A percentile compares a stretch with the other conserved stretches of the same genome.
Evolutionary conservation across 2,888 invertebrate genomes (phyloP).

Genomic region (Stenotaenia linearis): DNA sequence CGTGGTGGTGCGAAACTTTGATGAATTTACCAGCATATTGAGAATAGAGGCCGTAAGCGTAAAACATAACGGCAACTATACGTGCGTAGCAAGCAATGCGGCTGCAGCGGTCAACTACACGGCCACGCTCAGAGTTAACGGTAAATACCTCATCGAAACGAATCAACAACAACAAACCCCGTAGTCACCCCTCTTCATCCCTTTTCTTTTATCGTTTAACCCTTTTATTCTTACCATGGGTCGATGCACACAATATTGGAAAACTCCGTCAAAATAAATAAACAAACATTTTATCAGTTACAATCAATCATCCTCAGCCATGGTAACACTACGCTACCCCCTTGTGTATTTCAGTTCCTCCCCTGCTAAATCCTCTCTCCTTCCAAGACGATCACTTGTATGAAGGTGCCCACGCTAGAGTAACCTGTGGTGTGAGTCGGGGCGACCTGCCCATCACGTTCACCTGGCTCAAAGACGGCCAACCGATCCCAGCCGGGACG

Average conservation of each 20-base stretch:
- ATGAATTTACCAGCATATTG: constrained; percentile 30
- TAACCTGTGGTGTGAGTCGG: constrained; percentile 34
- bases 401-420: constrained; percentile 36
- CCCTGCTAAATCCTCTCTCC: constrained; percentile 34
- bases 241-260: neutral
- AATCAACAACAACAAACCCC: neutral
- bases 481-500: constrained; percentile 12
- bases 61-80: constrained; percentile 49
- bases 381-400: constrained; percentile 36
- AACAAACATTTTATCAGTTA: no score
- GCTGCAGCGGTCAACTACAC: constrained; percentile 68
- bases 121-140: constrained; percentile 68
- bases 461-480: constrained; percentile 35
- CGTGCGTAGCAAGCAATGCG: constrained; percentile 65
- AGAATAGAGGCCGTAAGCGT: constrained; percentile 33
- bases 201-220: neutral
- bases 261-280: neutral
- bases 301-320: neutral
- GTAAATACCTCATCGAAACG: constrained; percentile 49
- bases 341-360: constrained; percentile 34
- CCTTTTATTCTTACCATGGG: neutral
- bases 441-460: constrained; percentile 36
- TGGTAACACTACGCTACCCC: constrained; percentile 28
- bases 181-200: neutral
- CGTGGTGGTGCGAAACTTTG: constrained; percentile 31